Conservation (phyloP, 1,140 invertebrate genomes). For the Psilanteris sp. region DNA sequence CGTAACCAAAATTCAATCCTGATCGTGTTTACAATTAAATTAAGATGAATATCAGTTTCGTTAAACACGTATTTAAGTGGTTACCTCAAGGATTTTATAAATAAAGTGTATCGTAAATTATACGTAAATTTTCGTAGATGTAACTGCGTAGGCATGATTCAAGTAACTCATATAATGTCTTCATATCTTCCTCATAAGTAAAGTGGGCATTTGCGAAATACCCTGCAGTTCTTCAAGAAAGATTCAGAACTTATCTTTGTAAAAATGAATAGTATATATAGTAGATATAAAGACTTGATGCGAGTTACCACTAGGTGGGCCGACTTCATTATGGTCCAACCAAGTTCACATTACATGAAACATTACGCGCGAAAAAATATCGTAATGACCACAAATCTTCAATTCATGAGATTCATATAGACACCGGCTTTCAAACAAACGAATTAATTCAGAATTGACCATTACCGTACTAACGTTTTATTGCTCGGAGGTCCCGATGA, state of each 20-base stretch:
- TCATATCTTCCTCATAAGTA: slow-evolving; percentile 5
- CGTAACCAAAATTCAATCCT: too few species aligned
- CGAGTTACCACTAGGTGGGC: slow-evolving; percentile 27
- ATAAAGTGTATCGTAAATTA: too few species aligned
- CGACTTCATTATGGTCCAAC: slow-evolving; percentile 21
- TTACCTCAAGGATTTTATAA: too few species aligned
- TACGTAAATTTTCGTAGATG: too few species aligned
- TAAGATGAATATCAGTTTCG: too few species aligned
- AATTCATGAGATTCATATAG: slow-evolving; percentile 33
- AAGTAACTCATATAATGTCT: too few species aligned
- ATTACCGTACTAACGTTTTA: slow-evolving; percentile 21
- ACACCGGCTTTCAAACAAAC: neutral
- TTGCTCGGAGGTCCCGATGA: slow-evolving; percentile 7
- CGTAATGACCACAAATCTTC: slow-evolving; percentile 24
- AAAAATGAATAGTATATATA: too few species aligned
- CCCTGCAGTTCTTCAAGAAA: slow-evolving; percentile 8
- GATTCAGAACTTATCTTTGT: too few species aligned
- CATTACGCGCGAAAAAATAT: slow-evolving; percentile 5
- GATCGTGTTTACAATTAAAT: too few species aligned
- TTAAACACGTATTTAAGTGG: too few species aligned
- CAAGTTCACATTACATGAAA: slow-evolving; percentile 1
- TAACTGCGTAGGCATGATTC: too few species aligned
- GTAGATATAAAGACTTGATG: neutral
- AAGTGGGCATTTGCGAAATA: slow-evolving; percentile 11
- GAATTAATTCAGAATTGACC: slow-evolving; percentile 2